Conservation (phyloP, 2,888 invertebrate species). For the Lepidocyrtoides sp. region DNA sequence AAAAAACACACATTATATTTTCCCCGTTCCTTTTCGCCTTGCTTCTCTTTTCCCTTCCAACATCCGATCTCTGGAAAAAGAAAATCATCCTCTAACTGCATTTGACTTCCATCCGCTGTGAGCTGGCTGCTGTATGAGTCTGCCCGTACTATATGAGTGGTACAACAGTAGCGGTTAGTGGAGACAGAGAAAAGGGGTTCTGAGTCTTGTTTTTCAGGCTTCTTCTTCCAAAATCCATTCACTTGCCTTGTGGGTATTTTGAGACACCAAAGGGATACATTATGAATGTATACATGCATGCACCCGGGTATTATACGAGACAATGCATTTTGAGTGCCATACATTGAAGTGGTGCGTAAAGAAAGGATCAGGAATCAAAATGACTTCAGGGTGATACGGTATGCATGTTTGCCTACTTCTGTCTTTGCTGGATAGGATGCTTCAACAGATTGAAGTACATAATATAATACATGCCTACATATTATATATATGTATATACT, state of each 20-base stretch:
- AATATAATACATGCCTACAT: neutral
- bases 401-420: neutral
- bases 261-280: conserved; percentile 60
- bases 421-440: neutral
- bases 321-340: conserved; percentile 34
- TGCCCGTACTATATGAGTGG: no score
- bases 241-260: conserved; percentile 63
- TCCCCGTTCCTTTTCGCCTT: neutral
- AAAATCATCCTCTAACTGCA: conserved; percentile 21
- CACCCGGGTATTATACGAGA: neutral
- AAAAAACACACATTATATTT: conserved; percentile 46
- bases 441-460: conserved; percentile 52
- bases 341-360: conserved; percentile 23
- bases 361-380: conserved; percentile 30
- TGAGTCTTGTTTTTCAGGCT: conserved; percentile 15
- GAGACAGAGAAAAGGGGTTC: conserved; percentile 12
- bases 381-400: conserved; percentile 29
- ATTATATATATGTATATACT: neutral
- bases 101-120: conserved; percentile 53
- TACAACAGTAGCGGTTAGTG: neutral
- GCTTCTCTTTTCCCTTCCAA: conserved; percentile 35
- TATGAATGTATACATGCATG: neutral
- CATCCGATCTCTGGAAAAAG: conserved; percentile 37
- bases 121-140: neutral
- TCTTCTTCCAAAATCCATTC: conserved; percentile 14